phyloP scores from a whole-genome alignment of 2,797 vertebrate species.

The Lepus oiostolus region DNA sequence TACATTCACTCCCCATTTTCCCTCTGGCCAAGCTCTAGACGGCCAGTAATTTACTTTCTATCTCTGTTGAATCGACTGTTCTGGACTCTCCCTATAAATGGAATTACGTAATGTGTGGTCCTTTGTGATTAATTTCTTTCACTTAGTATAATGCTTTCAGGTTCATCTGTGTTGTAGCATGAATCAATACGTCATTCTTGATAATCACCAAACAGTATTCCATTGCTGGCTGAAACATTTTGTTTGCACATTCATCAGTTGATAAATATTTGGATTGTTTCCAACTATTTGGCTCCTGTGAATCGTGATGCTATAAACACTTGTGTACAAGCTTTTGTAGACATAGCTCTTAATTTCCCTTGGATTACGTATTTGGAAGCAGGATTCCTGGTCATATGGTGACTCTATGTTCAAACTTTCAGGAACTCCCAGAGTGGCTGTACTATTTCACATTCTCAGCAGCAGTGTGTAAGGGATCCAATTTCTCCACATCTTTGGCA shows the following conservation, averaged over 20 bases:
- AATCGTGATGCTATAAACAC: not conserved
- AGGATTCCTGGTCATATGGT: not conserved
- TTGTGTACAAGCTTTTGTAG: not conserved
- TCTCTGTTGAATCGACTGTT: not conserved
- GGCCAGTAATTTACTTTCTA: not conserved
- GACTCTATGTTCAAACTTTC: slow-evolving; percentile 14
- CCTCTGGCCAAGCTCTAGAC: not conserved
- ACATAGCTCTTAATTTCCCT: not conserved
- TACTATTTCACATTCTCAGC: not conserved
- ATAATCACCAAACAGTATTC: not conserved
- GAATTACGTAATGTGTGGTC: not conserved
- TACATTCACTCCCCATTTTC: not conserved
- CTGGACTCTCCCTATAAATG: not conserved
- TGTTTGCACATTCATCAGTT: not conserved
- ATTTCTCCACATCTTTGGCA: not conserved
- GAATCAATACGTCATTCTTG: not conserved
- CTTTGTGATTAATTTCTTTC: not conserved
- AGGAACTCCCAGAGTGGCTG: not conserved
- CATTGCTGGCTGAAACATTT: not conserved
- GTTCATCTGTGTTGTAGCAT: not conserved
- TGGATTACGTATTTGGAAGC: not conserved
- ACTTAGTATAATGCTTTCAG: not conserved
- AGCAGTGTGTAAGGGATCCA: not conserved
- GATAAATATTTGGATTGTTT: not conserved
- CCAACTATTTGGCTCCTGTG: not conserved